Evolutionary conservation across 2,888 invertebrate genomes (phyloP), one percentile per base, ranked within the genome.

Genomic region (Pachymerium ferrugineum): DNA sequence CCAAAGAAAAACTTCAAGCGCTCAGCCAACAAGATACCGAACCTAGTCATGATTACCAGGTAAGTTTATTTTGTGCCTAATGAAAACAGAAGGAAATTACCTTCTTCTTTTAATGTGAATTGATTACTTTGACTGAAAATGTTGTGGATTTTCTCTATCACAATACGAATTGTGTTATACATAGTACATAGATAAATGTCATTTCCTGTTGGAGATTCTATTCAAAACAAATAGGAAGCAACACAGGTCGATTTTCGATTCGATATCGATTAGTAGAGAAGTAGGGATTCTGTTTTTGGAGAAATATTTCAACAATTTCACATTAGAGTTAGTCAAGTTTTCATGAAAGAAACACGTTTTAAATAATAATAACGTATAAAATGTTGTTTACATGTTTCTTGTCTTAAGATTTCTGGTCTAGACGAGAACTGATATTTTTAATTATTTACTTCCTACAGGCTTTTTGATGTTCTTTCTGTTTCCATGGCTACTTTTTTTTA

Each of bases 21-120:
- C 83, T 95, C 4, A 80, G 82, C 2, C 84, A 86, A 69, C 86
- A 86, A 0, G 94, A 94, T 78, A 89, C 92, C 8, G 91, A 93
- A 82, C 92, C 94, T 25, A 94, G 92, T 76, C 92, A 93, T 80
- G 95, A 96, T 80, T 97, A 97, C 83, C 95, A 97, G 86, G 90
- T 89, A 81, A n/a, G n/a, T 14, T 47, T 47, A n/a, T 38, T 19
- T 47, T 25, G 29, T 33, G 8, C 1, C 5, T 6, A 30, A 68
- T 30, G 68, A 14, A 68, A 28, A 14, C 3, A 2, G 14, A 12
- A 8, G 12, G 28, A 3, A 62, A 12, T 25, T 19, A 62, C 14
- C 28, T 29, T 69, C 14, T n/a, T 14, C 30, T 14, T 69, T 16
- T n/a, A n/a, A 35, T 35, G 8, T 35, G 14, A 35, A 10, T 35